phyloP scores from a whole-genome alignment of 2,113 vertebrate genomes.

The Bambusicola thoracicus region DNA sequence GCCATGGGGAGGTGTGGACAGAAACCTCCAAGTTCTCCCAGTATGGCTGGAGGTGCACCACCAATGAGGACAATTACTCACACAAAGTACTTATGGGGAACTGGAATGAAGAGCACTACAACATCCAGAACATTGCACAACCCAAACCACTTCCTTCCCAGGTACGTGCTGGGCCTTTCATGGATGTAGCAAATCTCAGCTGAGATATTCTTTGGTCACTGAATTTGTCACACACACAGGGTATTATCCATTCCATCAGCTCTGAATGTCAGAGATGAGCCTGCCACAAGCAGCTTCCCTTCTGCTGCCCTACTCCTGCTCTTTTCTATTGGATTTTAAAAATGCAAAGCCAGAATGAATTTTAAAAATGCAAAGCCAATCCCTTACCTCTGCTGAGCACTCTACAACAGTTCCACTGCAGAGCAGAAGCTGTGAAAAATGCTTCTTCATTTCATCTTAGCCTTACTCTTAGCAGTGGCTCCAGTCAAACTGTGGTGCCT shows the following conservation, averaged over 20 bases:
- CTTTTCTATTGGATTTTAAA: neutral
- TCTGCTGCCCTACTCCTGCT: neutral
- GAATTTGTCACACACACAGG: neutral
- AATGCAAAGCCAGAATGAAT: too few species aligned
- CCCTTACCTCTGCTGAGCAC: neutral
- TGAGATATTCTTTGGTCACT: neutral
- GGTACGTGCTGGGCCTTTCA: neutral
- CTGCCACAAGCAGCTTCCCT: neutral
- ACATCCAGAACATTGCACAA: constrained; percentile 25
- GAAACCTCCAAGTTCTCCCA: constrained; percentile 73
- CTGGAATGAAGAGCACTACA: constrained; percentile 78
- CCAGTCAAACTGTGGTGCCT: neutral
- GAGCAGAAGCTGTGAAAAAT: neutral
- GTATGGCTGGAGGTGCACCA: constrained; percentile 78
- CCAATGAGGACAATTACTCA: constrained; percentile 73
- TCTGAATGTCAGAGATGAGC: neutral
- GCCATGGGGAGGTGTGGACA: constrained; percentile 76
- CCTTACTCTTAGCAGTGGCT: neutral
- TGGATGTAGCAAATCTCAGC: neutral
- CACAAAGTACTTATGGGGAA: constrained; percentile 73
- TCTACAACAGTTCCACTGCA: neutral
- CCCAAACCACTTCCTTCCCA: neutral
- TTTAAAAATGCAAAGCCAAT: neutral
- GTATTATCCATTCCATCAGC: neutral
- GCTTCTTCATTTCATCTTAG: neutral